These are phyloP conservation scores for Muntiacus muntjak DNA, from an alignment of 2,113 vertebrate species.

Conservation along the genomic window DNA sequence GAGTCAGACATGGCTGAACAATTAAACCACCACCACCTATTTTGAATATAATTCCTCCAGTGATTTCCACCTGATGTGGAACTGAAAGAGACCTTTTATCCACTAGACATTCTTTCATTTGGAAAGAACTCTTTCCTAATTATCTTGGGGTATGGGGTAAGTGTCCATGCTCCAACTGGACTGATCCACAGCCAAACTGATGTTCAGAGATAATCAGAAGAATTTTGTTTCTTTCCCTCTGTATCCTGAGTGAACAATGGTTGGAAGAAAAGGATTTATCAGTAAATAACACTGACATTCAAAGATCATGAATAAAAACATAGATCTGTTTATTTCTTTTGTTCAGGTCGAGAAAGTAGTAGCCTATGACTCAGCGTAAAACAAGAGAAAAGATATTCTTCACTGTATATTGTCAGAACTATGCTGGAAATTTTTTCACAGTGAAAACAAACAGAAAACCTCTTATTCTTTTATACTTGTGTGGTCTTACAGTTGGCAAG, in stretches of 20 bases:
- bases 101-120: background rate
- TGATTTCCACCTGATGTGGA: background rate
- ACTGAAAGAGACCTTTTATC: background rate
- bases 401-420: background rate
- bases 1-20: background rate
- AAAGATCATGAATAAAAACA: background rate
- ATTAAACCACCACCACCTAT: background rate
- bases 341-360: background rate
- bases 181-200: background rate
- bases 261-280: background rate
- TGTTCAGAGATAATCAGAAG: background rate
- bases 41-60: background rate
- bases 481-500: background rate
- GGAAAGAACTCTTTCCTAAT: background rate
- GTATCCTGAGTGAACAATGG: background rate
- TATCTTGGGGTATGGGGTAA: accelerated
- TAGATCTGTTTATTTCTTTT: background rate
- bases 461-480: background rate
- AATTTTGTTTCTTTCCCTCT: background rate
- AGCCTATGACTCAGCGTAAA: background rate
- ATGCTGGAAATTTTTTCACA: background rate
- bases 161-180: background rate
- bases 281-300: background rate
- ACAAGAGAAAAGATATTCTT: background rate
- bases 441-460: background rate